Evolutionary conservation across 2,888 invertebrate species (phyloP), one percentile per base, ranked within the genome.

Genomic region (Vesta saturnalis): DNA sequence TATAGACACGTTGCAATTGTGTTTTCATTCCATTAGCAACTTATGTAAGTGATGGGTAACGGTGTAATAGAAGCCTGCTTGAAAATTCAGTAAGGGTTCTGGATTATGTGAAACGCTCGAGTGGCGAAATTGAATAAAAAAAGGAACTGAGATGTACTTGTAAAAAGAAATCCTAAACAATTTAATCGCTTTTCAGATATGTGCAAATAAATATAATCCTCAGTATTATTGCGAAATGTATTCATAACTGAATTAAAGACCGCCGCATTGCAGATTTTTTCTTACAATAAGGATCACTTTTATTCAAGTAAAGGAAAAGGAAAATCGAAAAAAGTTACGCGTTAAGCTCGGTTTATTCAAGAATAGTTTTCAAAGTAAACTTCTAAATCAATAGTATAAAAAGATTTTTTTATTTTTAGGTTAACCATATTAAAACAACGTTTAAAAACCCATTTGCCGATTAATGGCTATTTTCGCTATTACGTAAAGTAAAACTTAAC

Each of bases 1-100:
- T 58, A 67, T 54, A 62, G 62, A 62, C 63, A 67, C 59, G 59
- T 66, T 56, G 56, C 57, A 43, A 65, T 65, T 61, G 61, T 61
- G 61, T 61, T 64, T 64, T 64, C 64, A 64, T 64, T 64, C 58
- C 64, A 64, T 64, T 64, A 64, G 49, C 21, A 58, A 58, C 64
- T 57, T 30, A 57, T 57, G 15, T 30, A 57, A 55, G 47, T 18
- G 35, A 58, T 64, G 35, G 57, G 58, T 52, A 58, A 52, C 64
- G 16, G 12, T 39, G 39, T 30, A 62, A 62, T 62, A 55, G 56
- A 63, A 52, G 14, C 49, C 35, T 55, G 22, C 47, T 58, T 57
- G 58, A 49, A 49, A 56, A 63, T 56, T 55, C 57, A 63, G 43
- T 14, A 46, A 52, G 52, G 49, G 52, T 15, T 46, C 19, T 10